These are phyloP conservation scores for Camponotus fellah DNA, from an alignment of 2,888 invertebrate species.

Conservation along the genomic window DNA sequence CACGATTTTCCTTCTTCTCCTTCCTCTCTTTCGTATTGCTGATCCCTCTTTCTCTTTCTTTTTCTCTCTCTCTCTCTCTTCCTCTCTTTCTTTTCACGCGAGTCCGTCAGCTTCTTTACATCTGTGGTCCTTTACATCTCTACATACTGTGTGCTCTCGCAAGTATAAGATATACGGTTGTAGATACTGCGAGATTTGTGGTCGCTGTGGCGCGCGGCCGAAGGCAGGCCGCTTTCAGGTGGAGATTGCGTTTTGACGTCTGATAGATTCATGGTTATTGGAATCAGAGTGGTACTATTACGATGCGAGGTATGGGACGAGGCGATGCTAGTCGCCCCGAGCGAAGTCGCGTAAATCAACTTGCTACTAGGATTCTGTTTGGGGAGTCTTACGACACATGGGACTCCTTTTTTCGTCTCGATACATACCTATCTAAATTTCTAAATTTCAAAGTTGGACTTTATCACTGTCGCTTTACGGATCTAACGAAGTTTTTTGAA, in stretches of 20 bases:
- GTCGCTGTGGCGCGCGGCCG: slow-evolving; percentile 74
- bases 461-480: background rate
- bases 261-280: slow-evolving; percentile 94
- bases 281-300: slow-evolving; percentile 87
- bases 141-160: slow-evolving; percentile 66
- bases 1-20: slow-evolving; percentile 41
- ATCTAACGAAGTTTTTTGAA: background rate
- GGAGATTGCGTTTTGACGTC: slow-evolving; percentile 91
- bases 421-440: slow-evolving; percentile 30
- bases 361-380: slow-evolving; percentile 45
- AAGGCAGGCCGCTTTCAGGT: slow-evolving; percentile 86
- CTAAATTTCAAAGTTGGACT: background rate
- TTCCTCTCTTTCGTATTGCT: slow-evolving; percentile 38
- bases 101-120: slow-evolving; percentile 72
- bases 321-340: slow-evolving; percentile 57
- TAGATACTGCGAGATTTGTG: slow-evolving; percentile 82
- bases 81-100: slow-evolving; percentile 33
- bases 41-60: slow-evolving; percentile 41
- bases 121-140: slow-evolving; percentile 76
- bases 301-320: slow-evolving; percentile 57
- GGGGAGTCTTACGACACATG: slow-evolving; percentile 40
- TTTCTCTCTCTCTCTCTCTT: slow-evolving; percentile 59
- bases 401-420: slow-evolving; percentile 29
- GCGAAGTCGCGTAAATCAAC: slow-evolving; percentile 72
- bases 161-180: slow-evolving; percentile 77